These are phyloP conservation scores for Drosophila burlai DNA, from an alignment of 1,140 invertebrate genomes.

Conservation along the genomic window DNA sequence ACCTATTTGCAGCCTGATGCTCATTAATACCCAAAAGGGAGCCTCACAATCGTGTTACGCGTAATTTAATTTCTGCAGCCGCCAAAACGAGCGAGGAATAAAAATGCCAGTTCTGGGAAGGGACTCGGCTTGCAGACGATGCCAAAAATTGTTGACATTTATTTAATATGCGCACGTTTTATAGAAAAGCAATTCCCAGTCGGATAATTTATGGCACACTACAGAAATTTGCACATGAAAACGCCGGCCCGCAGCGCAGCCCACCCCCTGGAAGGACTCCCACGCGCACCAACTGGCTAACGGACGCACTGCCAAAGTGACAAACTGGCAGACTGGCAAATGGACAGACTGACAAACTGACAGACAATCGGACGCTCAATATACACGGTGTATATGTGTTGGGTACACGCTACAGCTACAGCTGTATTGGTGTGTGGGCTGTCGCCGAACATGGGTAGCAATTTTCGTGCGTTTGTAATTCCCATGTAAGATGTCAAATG, in stretches of 20 bases:
- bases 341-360: conserved; percentile 8
- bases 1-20: conserved; percentile 65
- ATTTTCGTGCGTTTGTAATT: conserved; percentile 83
- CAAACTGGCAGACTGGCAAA: conserved; percentile 12
- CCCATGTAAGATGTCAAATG: conserved; percentile 83
- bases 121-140: conserved; percentile 49
- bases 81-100: conserved; percentile 46
- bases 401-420: conserved; percentile 19
- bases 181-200: conserved; percentile 84
- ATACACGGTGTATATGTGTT: conserved; percentile 24
- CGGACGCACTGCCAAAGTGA: conserved; percentile 2
- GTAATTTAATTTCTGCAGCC: conserved; percentile 77
- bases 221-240: conserved; percentile 84
- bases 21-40: conserved; percentile 78
- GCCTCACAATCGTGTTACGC: conserved; percentile 78
- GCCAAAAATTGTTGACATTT: conserved; percentile 80
- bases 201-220: conserved; percentile 83
- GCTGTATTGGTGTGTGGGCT: conserved; percentile 49
- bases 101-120: conserved; percentile 36
- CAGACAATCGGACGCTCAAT: conserved; percentile 25
- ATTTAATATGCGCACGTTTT: conserved; percentile 84
- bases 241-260: conserved; percentile 24
- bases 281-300: conserved; percentile 6
- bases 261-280: conserved; percentile 7
- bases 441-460: conserved; percentile 77